Evolutionary conservation across 2,888 invertebrate genomes (phyloP).

Genomic region (Malacosoma neustria): DNA sequence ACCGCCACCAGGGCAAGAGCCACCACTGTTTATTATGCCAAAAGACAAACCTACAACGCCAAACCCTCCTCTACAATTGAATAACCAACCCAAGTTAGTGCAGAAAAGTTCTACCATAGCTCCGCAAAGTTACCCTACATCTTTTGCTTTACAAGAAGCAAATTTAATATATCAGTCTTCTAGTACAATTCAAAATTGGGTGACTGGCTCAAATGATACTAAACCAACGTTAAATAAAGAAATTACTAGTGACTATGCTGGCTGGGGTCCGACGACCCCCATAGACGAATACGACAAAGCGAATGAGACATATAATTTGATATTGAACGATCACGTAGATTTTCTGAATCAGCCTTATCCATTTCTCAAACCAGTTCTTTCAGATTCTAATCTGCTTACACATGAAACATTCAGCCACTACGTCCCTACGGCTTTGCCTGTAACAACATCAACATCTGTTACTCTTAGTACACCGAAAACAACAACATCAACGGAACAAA

Average conservation of each 20-base stretch:
- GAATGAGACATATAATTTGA: conserved; percentile 57
- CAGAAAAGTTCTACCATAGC: conserved; percentile 27
- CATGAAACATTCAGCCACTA: conserved; percentile 36
- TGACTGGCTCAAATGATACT: conserved; percentile 38
- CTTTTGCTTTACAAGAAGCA: conserved; percentile 75
- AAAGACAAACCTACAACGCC: conserved; percentile 31
- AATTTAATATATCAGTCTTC: conserved; percentile 80
- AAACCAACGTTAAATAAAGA: conserved; percentile 32
- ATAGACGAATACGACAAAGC: conserved; percentile 33
- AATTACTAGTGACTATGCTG: conserved; percentile 63
- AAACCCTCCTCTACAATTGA: conserved; percentile 25
- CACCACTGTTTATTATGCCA: conserved; percentile 39
- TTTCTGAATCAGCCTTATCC: conserved; percentile 38
- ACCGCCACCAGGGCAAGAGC: conserved; percentile 58
- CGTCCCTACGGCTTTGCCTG: conserved; percentile 45
- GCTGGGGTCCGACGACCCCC: conserved; percentile 66
- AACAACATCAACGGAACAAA: conserved; percentile 29
- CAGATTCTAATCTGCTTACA: conserved; percentile 46
- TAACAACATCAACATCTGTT: conserved; percentile 15
- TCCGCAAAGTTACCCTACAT: conserved; percentile 37
- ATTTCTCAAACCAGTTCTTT: conserved; percentile 54
- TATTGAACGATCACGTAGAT: conserved; percentile 40
- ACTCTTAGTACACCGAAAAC: conserved; percentile 14
- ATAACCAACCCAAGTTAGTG: conserved; percentile 24
- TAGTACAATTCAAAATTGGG: conserved; percentile 65